Percentiles rank a stretch among this genome's conserved stretches.
These are phyloP conservation scores for Dynastes tityus DNA, from an alignment of 2,888 invertebrate species.

Conservation along the genomic window DNA sequence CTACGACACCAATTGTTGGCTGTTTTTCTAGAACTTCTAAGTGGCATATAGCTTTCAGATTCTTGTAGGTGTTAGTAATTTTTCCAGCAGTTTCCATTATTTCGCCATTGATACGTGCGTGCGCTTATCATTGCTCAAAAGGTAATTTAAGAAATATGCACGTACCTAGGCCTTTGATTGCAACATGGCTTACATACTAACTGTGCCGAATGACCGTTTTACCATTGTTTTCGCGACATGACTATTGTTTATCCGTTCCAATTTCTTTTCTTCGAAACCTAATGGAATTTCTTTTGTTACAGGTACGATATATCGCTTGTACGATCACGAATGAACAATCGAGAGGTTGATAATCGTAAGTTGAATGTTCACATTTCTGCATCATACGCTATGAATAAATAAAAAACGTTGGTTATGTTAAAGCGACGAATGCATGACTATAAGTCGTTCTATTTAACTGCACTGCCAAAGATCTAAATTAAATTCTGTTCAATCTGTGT, in stretches of 20 bases:
- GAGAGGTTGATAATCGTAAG: conserved; percentile 31
- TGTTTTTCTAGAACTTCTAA: not conserved
- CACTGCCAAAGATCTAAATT: no score
- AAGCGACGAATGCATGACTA: no score
- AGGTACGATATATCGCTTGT: conserved; percentile 39
- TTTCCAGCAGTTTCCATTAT: conserved; percentile 11
- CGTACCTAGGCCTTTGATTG: conserved; percentile 7
- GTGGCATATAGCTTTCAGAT: no score
- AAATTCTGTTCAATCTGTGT: no score
- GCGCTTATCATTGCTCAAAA: conserved; percentile 8
- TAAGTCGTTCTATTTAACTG: no score
- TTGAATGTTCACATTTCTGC: conserved; percentile 12
- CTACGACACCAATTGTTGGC: no score
- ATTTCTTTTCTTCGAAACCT: conserved; percentile 41
- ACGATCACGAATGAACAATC: conserved; percentile 35
- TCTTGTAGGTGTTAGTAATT: not conserved
- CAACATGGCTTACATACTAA: conserved; percentile 28
- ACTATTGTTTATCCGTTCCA: conserved; percentile 35
- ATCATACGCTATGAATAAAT: conserved; percentile 6
- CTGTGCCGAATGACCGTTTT: conserved; percentile 13
- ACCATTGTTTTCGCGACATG: conserved; percentile 44
- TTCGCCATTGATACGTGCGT: conserved; percentile 6
- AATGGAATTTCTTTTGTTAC: conserved; percentile 45
- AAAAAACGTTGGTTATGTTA: not conserved
- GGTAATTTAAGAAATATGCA: conserved; percentile 36